These are phyloP conservation scores for Sthenelais limicola DNA, from an alignment of 2,888 invertebrate genomes.

Conservation along the genomic window DNA sequence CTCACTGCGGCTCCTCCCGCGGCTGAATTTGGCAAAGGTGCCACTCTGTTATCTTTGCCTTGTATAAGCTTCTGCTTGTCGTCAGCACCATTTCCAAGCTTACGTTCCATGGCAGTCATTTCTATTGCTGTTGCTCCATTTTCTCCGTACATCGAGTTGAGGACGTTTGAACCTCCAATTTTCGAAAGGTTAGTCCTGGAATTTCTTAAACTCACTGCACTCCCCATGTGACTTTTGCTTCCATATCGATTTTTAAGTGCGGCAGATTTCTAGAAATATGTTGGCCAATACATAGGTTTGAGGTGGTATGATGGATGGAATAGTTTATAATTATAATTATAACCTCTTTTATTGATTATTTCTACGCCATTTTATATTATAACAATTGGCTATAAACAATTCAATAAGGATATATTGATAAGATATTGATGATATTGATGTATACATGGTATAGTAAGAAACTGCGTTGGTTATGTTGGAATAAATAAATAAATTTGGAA, in stretches of 20 bases:
- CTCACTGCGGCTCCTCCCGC: conserved; percentile 37
- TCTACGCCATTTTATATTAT: no score
- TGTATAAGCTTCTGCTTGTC: conserved; percentile 41
- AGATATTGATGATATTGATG: no score
- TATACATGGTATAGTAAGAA: no score
- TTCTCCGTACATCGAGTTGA: background rate
- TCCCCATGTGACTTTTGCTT: conserved; percentile 34
- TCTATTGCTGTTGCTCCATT: background rate
- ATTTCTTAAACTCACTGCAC: background rate
- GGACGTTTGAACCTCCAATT: conserved; percentile 11
- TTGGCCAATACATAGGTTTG: background rate
- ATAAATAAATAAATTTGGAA: no score
- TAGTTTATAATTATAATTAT: no score
- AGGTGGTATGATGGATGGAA: no score
- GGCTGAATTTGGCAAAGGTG: conserved; percentile 18
- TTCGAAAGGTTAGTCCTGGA: conserved; percentile 17
- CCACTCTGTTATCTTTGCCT: conserved; percentile 44
- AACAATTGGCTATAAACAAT: no score
- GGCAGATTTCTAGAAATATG: background rate
- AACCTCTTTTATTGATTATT: no score
- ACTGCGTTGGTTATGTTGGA: no score
- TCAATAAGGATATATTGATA: no score
- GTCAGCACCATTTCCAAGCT: conserved; percentile 23
- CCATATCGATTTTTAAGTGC: conserved; percentile 39
- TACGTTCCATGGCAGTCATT: background rate